Conservation (phyloP, 2,113 vertebrate genomes). For the Ifrita kowaldi region DNA sequence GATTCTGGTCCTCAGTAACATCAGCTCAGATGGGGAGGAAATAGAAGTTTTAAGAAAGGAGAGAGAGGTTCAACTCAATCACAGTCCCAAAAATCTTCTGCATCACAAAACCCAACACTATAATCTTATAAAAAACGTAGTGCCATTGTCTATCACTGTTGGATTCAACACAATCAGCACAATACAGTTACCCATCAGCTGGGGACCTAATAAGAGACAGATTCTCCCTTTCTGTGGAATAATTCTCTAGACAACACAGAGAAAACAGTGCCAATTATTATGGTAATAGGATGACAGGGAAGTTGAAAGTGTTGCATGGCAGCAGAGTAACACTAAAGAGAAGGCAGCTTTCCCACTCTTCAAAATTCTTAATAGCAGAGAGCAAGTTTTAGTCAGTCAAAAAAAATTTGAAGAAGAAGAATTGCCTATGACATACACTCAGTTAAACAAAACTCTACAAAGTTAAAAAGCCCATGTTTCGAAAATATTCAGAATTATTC, state of each 20-base stretch:
- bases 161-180: neutral
- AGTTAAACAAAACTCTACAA: neutral
- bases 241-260: neutral
- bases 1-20: neutral
- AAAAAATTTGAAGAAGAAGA: neutral
- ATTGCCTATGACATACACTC: neutral
- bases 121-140: neutral
- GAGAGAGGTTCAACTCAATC: neutral
- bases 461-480: neutral
- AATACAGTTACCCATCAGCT: neutral
- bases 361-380: neutral
- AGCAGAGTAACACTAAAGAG: neutral
- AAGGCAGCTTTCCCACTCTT: neutral
- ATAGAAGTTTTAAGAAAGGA: neutral
- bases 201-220: neutral
- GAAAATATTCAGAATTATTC: neutral
- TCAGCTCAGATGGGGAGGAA: neutral
- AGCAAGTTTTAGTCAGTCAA: neutral
- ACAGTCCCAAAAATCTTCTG: neutral
- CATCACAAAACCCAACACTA: neutral
- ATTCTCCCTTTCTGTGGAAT: neutral
- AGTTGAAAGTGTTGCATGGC: neutral
- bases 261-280: neutral
- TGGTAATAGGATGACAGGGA: neutral
- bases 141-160: neutral